A percentile compares a stretch with the other conserved stretches of the same genome.
phyloP scores from a whole-genome alignment of 2,888 invertebrate species.

The Caenorhabditis uteleia region DNA sequence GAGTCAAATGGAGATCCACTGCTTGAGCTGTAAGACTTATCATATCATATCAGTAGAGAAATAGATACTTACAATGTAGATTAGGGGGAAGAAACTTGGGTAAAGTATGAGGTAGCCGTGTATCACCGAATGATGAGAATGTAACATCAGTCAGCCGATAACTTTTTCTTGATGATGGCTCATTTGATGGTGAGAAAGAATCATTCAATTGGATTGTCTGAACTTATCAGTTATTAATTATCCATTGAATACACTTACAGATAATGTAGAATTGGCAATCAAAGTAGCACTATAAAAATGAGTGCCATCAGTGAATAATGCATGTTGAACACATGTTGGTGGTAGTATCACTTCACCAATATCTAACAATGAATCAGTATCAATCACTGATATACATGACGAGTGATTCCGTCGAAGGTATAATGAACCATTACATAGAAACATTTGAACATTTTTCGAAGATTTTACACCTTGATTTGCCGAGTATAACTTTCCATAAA shows the following conservation, averaged over 20 bases:
- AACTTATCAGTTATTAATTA: conserved; percentile 10
- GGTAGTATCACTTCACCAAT: conserved; percentile 60
- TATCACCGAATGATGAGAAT: conserved; percentile 58
- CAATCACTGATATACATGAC: conserved; percentile 64
- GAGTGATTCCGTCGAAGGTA: conserved; percentile 66
- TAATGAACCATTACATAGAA: conserved; percentile 62
- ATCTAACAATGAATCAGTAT: conserved; percentile 59
- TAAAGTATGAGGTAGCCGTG: conserved; percentile 44
- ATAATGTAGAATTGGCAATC: conserved; percentile 58
- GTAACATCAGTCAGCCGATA: conserved; percentile 55
- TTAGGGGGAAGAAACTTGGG: conserved; percentile 51
- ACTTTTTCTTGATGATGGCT: conserved; percentile 38
- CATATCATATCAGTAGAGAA: neutral
- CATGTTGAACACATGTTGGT: conserved; percentile 45
- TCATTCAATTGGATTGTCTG: conserved; percentile 63
- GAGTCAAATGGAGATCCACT: conserved; percentile 84
- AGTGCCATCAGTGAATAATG: conserved; percentile 60
- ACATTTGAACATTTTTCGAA: conserved; percentile 59
- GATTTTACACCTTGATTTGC: conserved; percentile 79
- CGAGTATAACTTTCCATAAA: conserved; percentile 86
- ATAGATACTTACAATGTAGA: conserved; percentile 47
- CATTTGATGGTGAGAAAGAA: conserved; percentile 51
- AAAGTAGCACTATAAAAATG: conserved; percentile 59
- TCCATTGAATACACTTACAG: conserved; percentile 25
- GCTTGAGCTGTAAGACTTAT: conserved; percentile 68